phyloP scores from a whole-genome alignment of 1,140 invertebrate species.

The silkworm (Bombyx mori) region DNA sequence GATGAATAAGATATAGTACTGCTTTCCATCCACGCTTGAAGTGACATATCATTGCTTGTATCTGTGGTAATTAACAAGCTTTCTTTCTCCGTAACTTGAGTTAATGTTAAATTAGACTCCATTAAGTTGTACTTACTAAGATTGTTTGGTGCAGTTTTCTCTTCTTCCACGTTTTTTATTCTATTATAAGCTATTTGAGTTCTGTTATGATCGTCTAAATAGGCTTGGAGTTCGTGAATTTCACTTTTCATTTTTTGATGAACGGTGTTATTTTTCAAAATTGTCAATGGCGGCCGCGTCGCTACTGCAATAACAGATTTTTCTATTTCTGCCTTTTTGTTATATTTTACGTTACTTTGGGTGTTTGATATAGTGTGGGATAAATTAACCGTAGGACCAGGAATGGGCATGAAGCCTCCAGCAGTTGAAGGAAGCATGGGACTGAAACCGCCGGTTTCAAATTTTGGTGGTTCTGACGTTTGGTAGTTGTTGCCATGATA shows the following conservation, averaged over 20 bases:
- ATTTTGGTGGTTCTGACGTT: slow-evolving; percentile 73
- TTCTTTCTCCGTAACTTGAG: slow-evolving; percentile 56
- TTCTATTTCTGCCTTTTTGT: slow-evolving; percentile 24
- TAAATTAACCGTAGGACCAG: slow-evolving; percentile 64
- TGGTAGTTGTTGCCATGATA: slow-evolving; percentile 48
- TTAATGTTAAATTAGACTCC: slow-evolving; percentile 56
- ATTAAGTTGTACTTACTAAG: slow-evolving; percentile 55
- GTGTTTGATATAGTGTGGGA: slow-evolving; percentile 15
- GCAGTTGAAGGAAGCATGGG: slow-evolving; percentile 78
- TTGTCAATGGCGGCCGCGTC: slow-evolving; percentile 28
- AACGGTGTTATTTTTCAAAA: slow-evolving; percentile 33
- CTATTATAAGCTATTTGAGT: slow-evolving; percentile 57
- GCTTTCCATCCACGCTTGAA: slow-evolving; percentile 53
- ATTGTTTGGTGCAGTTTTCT: slow-evolving; percentile 43
- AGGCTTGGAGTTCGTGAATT: slow-evolving; percentile 56
- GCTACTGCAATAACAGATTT: slow-evolving; percentile 24
- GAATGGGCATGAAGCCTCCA: slow-evolving; percentile 80
- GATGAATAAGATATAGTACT: slow-evolving; percentile 32
- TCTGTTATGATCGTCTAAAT: slow-evolving; percentile 44
- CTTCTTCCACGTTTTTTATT: slow-evolving; percentile 58
- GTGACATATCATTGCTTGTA: slow-evolving; percentile 51
- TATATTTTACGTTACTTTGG: slow-evolving; percentile 19
- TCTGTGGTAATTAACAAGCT: slow-evolving; percentile 58
- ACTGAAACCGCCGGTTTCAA: slow-evolving; percentile 81
- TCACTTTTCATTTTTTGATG: slow-evolving; percentile 58